Conservation (phyloP, 1,140 invertebrate genomes). For the Brachionus paranguensis region DNA sequence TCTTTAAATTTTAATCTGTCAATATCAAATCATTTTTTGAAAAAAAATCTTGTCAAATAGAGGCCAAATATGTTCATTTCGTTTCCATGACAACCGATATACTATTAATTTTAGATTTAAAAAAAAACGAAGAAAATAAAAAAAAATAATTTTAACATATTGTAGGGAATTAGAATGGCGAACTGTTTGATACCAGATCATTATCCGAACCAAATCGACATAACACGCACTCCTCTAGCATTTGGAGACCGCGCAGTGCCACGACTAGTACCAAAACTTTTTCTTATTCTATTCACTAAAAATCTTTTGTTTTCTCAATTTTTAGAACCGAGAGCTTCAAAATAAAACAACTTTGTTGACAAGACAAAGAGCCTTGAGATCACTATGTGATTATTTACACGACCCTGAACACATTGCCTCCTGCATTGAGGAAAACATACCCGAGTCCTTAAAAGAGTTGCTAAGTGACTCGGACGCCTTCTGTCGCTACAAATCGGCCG, state of each 20-base stretch:
- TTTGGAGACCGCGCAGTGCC: conserved; percentile 49
- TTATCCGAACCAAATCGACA: conserved; percentile 49
- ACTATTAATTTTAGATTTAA: not conserved
- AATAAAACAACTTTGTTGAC: conserved; percentile 45
- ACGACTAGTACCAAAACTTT: conserved; percentile 44
- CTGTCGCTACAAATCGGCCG: conserved; percentile 52
- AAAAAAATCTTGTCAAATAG: too few species aligned
- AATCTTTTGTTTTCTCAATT: not conserved
- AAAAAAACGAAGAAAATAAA: not conserved
- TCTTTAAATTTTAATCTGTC: too few species aligned
- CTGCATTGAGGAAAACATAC: conserved; percentile 52
- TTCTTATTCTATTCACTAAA: not conserved
- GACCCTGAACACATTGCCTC: conserved; percentile 55
- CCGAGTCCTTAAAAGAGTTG: conserved; percentile 48
- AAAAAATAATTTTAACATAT: not conserved
- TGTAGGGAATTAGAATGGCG: not conserved
- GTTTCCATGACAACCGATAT: not conserved
- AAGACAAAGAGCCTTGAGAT: conserved; percentile 53
- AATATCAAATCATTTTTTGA: too few species aligned
- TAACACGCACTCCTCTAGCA: conserved; percentile 47
- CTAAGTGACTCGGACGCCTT: conserved; percentile 50
- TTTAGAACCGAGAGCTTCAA: conserved; percentile 53
- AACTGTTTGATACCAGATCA: conserved; percentile 34
- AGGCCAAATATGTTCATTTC: not conserved
- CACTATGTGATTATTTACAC: conserved; percentile 55